Evolutionary conservation across 2,888 invertebrate genomes (phyloP), one percentile per base, ranked within the genome.

Genomic region (Siphonodentalium dalli): DNA sequence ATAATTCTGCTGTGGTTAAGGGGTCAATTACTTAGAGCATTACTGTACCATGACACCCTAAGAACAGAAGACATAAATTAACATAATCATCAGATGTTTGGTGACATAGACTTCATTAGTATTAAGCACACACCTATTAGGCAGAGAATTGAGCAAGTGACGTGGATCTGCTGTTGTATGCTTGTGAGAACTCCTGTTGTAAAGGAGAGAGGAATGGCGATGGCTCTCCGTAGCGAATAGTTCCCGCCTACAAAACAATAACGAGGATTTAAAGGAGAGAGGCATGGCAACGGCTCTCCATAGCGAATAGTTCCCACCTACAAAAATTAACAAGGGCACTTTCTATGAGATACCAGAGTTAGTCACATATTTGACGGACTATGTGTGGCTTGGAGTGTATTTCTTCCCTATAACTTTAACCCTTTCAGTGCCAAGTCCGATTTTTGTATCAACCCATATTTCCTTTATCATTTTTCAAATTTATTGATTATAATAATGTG

Each of bases 201-300:
- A 72, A 64, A 42, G 76, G 74, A 55, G 75, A 72, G 45, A 71
- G 58, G 62, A 72, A 74, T 42, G 75, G 75, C 49, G 74, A 59
- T 24, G 72, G 71, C 28, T 66, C 68, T 28, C 75, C 74, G 46
- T 67, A 66, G 23, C 73, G 66, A 38, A 75, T 74, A 43, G 63
- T 61, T 33, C 75, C 77, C 49, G 69, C 70, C 78, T 78, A 68
- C 46, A 69, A 68, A 60, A 55, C 52, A 52, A 56, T 46, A 34
- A 54, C 48, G 46, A 48, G n/a, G n/a, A n/a, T n/a, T n/a, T n/a
- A n/a, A 31, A 23, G n/a, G 26, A 49, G 34, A 49, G 24, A 35
- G 26, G 28, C n/a, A 9, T 33, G 42, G 35, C 11, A 38, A 27
- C 24, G 8, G 27, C 13, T 35, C 9, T 3, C 35, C 34, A 44